phyloP scores from a whole-genome alignment of 2,888 invertebrate species.

The Gisinianus flammeolus region DNA sequence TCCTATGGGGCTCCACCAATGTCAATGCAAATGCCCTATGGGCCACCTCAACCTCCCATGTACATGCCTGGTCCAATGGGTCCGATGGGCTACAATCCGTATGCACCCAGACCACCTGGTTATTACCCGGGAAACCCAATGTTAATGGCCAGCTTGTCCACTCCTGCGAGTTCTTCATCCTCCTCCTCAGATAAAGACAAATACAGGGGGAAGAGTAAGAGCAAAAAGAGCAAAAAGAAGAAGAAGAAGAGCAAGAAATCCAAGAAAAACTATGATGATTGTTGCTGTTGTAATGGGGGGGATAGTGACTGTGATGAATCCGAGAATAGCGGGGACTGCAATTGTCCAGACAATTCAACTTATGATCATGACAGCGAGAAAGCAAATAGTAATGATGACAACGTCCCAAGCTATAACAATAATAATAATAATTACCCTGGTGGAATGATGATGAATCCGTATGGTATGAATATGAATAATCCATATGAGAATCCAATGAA shows the following conservation, averaged over 20 bases:
- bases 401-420: background rate
- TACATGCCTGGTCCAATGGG: background rate
- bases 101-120: background rate
- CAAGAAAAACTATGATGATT: slow-evolving; percentile 5
- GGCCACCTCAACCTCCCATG: slow-evolving; percentile 4
- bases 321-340: background rate
- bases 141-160: background rate
- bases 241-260: slow-evolving; percentile 24
- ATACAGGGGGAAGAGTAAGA: background rate
- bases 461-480: background rate
- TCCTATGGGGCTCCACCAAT: background rate
- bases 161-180: slow-evolving; percentile 3
- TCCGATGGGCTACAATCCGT: background rate
- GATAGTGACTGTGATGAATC: slow-evolving; percentile 15
- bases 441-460: background rate
- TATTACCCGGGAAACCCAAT: background rate
- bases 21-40: background rate
- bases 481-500: background rate
- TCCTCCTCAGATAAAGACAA: background rate
- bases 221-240: background rate
- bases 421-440: background rate
- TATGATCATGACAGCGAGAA: background rate
- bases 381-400: background rate
- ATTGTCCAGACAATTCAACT: background rate
- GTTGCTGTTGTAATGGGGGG: slow-evolving; percentile 7